Percentiles rank a stretch among this genome's conserved stretches.
phyloP scores from a whole-genome alignment of 64 coral and sea anemone species.

The Orbicella faveolata region DNA sequence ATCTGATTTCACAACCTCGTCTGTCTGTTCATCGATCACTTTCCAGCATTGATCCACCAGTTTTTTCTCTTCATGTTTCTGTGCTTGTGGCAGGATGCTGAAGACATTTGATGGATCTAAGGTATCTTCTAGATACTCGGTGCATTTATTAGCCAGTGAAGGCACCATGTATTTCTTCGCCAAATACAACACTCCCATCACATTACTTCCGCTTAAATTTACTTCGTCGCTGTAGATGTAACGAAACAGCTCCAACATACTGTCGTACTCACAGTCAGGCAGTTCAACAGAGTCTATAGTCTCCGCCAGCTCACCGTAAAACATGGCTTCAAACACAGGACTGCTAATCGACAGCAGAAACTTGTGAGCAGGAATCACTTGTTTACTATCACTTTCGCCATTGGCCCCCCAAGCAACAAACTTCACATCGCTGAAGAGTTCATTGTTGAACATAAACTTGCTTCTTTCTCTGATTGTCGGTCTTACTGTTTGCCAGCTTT shows the following conservation, averaged over 20 bases:
- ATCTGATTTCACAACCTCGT: neutral
- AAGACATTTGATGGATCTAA: no score
- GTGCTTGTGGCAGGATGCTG: no score
- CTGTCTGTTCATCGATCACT: neutral
- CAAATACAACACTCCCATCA: neutral
- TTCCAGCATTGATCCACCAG: slow-evolving; percentile 1
- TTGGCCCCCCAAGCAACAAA: neutral
- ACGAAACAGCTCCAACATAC: neutral
- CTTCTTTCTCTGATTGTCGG: neutral
- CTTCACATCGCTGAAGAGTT: neutral
- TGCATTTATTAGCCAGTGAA: neutral
- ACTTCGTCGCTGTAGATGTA: slow-evolving; percentile 14
- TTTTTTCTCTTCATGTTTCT: neutral
- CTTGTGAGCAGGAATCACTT: no score
- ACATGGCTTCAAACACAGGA: no score
- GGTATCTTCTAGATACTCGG: neutral
- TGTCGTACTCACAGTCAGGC: no score
- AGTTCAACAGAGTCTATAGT: neutral
- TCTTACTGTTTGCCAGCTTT: no score
- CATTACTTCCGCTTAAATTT: no score
- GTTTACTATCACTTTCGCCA: no score
- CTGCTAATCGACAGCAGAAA: no score
- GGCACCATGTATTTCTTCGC: slow-evolving; percentile 15
- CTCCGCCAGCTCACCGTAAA: no score
- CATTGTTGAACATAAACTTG: neutral